phyloP scores from a whole-genome alignment of 2,888 invertebrate species.

The Hirudinaria manillensis region DNA sequence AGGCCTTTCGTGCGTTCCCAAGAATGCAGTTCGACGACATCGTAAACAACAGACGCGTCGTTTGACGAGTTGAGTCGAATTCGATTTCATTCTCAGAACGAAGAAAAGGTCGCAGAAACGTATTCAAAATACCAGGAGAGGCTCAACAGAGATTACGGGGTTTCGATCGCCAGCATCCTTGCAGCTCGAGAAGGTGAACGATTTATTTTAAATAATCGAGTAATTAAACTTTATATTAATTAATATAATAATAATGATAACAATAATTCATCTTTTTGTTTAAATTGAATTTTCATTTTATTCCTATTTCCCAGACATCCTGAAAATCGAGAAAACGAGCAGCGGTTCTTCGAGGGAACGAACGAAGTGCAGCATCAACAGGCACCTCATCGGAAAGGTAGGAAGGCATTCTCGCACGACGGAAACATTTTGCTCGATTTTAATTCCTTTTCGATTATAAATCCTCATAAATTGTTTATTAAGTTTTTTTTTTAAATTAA shows the following conservation, averaged over 20 bases:
- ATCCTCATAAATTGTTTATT: too few relatives aligned
- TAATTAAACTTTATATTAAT: too few relatives aligned
- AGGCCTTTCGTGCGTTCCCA: too few relatives aligned
- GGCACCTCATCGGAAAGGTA: constrained; percentile 78
- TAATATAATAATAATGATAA: constrained; percentile 5
- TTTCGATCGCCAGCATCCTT: constrained; percentile 71
- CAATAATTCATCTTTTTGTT: neutral
- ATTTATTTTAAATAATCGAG: neutral
- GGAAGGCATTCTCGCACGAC: constrained; percentile 27
- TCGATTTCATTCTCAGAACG: constrained; percentile 59
- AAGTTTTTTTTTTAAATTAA: neutral
- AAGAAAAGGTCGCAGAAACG: constrained; percentile 58
- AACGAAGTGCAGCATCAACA: constrained; percentile 76
- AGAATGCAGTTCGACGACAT: too few relatives aligned
- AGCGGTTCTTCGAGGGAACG: constrained; percentile 76
- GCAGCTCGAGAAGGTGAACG: constrained; percentile 68
- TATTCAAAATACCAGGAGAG: constrained; percentile 48
- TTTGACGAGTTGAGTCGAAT: neutral
- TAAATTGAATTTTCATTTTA: neutral
- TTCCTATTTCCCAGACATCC: constrained; percentile 60
- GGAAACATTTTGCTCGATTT: neutral
- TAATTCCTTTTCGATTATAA: neutral
- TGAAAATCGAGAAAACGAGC: constrained; percentile 86
- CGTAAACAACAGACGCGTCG: too few relatives aligned
- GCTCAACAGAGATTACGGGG: constrained; percentile 61